Conservation (phyloP, 2,888 invertebrate genomes). For the Rotaria magnacalcarata region DNA sequence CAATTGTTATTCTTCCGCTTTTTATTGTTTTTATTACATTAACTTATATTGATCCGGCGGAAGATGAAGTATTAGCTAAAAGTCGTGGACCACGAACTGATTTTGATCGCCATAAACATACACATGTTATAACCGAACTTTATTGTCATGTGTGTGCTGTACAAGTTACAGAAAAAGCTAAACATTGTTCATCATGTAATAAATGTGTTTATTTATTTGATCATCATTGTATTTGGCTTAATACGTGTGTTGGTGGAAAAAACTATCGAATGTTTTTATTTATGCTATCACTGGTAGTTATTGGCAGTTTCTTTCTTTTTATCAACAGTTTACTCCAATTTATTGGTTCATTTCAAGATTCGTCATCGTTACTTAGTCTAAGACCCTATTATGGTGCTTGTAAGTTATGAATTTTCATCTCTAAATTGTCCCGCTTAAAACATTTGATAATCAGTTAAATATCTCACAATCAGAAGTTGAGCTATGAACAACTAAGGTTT, state of each 20-base stretch:
- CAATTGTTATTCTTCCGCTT: neutral
- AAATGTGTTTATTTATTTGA: constrained; percentile 1
- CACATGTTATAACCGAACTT: neutral
- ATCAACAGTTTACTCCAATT: neutral
- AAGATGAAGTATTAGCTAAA: neutral
- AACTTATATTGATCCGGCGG: neutral
- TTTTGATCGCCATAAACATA: neutral
- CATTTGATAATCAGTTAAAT: too few species aligned
- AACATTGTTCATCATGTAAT: neutral
- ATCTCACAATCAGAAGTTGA: too few species aligned
- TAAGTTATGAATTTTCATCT: neutral
- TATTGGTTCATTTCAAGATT: neutral
- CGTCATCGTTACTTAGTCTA: neutral
- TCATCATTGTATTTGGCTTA: constrained; percentile 5
- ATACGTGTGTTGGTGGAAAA: constrained; percentile 6
- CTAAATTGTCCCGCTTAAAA: neutral
- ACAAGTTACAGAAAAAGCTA: neutral
- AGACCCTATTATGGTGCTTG: neutral
- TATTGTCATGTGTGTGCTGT: neutral
- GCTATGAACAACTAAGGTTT: too few species aligned
- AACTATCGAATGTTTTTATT: neutral
- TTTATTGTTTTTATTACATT: neutral
- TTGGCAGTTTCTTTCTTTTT: neutral
- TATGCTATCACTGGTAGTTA: neutral
- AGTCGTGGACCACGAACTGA: neutral